A percentile compares a stretch with the other conserved stretches of the same genome.
phyloP scores from a whole-genome alignment of 2,888 invertebrate genomes.

The Tetranychus piercei region DNA sequence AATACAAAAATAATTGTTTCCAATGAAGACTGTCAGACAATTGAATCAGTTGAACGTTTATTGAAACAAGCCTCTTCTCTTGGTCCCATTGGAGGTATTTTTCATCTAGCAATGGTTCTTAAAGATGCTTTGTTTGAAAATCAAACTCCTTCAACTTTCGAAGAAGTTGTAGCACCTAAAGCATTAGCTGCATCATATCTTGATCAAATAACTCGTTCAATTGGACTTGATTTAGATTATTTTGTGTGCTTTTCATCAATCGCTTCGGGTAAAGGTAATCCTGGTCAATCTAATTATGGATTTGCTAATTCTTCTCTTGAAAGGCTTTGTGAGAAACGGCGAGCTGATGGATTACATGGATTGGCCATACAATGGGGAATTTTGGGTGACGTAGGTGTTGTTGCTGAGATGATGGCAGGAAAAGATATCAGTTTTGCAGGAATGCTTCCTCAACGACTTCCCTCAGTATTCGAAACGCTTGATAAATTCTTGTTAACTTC shows the following conservation, averaged over 20 bases:
- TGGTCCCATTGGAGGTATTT: conserved; percentile 63
- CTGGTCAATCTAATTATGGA: conserved; percentile 86
- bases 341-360: conserved; percentile 59
- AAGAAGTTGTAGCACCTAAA: conserved; percentile 64
- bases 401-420: conserved; percentile 64
- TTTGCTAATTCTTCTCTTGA: conserved; percentile 98
- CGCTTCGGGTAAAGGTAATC: conserved; percentile 86
- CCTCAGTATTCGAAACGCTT: conserved; percentile 84
- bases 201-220: conserved; percentile 67
- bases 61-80: too few relatives aligned
- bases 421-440: conserved; percentile 84
- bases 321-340: conserved; percentile 68
- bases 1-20: conserved; percentile 40
- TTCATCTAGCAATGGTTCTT: conserved; percentile 80
- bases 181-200: conserved; percentile 58
- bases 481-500: conserved; percentile 66
- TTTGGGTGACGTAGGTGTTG: conserved; percentile 92
- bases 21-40: conserved; percentile 35
- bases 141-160: too few relatives aligned
- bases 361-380: conserved; percentile 86
- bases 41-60: conserved; percentile 44
- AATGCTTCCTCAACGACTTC: conserved; percentile 81
- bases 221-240: conserved; percentile 73
- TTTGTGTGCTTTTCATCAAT: conserved; percentile 93
- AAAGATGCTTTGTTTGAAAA: too few relatives aligned